Evolutionary conservation across 2,888 invertebrate species (phyloP).

Genomic region (Troilus luridus): DNA sequence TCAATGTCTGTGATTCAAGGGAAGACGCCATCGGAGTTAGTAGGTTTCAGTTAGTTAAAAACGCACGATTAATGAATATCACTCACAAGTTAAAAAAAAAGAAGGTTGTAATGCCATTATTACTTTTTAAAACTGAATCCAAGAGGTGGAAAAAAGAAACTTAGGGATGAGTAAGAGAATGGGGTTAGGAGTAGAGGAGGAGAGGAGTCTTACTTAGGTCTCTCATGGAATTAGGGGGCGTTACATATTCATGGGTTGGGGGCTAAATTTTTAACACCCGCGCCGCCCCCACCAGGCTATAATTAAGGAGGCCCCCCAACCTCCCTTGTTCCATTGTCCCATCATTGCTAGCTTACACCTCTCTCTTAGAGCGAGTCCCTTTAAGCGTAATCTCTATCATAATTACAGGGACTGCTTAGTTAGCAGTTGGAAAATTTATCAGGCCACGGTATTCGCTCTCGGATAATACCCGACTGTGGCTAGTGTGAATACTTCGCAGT

Average conservation of each 20-base stretch:
- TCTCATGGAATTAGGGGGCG: constrained; percentile 41
- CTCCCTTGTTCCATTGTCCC: constrained; percentile 14
- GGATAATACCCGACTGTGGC: not conserved
- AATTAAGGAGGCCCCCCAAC: not conserved
- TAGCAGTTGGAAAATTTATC: not conserved
- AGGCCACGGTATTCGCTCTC: not conserved
- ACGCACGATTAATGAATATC: not conserved
- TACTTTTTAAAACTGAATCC: not conserved
- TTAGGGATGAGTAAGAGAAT: not conserved
- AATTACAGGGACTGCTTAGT: not conserved
- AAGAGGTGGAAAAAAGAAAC: not conserved
- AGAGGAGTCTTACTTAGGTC: constrained; percentile 19
- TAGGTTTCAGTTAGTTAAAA: too few relatives aligned
- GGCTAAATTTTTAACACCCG: constrained; percentile 33
- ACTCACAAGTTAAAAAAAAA: not conserved
- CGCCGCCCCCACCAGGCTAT: not conserved
- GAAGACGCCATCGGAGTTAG: too few relatives aligned
- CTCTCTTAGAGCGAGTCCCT: not conserved
- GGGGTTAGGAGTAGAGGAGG: constrained; percentile 26
- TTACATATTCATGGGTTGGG: constrained; percentile 33
- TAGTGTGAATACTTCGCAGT: not conserved
- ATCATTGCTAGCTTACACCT: constrained; percentile 10
- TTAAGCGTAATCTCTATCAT: not conserved
- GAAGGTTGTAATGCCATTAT: not conserved
- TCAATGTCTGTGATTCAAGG: too few relatives aligned